A percentile compares a stretch with the other conserved stretches of the same genome.
Evolutionary conservation across 2,113 vertebrate genomes (phyloP).

Genomic region (Corythaeola cristata): DNA sequence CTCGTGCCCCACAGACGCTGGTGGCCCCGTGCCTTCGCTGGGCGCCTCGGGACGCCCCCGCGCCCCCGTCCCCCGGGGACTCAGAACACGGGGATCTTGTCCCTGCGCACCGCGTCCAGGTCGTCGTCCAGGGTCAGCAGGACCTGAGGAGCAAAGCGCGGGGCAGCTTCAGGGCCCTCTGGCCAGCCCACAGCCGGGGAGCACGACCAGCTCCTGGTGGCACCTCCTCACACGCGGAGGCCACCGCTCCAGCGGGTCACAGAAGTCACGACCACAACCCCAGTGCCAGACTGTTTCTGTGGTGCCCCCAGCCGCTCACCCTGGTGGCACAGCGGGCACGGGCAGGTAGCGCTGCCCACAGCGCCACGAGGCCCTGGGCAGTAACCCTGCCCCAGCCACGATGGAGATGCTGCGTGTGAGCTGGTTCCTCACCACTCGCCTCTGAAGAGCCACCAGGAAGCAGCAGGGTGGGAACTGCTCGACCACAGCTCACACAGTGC

Average conservation of each 20-base stretch:
- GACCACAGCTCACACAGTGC: background rate
- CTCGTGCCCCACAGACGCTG: background rate
- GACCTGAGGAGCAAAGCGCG: conserved; percentile 62
- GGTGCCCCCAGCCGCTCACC: background rate
- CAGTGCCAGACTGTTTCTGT: background rate
- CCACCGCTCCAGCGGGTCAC: background rate
- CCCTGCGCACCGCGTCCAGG: conserved; percentile 78
- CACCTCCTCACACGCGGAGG: background rate
- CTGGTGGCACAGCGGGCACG: background rate
- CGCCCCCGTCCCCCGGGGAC: background rate
- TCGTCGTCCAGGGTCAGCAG: conserved; percentile 83
- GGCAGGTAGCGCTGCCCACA: background rate
- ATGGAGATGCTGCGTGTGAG: background rate
- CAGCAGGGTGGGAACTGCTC: background rate
- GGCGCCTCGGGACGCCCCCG: background rate
- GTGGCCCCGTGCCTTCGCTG: background rate
- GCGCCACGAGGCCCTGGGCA: background rate
- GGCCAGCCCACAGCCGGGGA: background rate
- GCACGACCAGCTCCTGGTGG: background rate
- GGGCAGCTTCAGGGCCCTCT: background rate
- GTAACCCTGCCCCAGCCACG: background rate
- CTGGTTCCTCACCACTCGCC: no score
- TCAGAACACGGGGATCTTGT: conserved; percentile 84
- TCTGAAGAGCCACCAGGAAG: background rate
- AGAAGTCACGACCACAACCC: background rate